Base-by-base conservation (phyloP, 2,113 vertebrate species). In the Hippocampus guttulatus region DNA sequence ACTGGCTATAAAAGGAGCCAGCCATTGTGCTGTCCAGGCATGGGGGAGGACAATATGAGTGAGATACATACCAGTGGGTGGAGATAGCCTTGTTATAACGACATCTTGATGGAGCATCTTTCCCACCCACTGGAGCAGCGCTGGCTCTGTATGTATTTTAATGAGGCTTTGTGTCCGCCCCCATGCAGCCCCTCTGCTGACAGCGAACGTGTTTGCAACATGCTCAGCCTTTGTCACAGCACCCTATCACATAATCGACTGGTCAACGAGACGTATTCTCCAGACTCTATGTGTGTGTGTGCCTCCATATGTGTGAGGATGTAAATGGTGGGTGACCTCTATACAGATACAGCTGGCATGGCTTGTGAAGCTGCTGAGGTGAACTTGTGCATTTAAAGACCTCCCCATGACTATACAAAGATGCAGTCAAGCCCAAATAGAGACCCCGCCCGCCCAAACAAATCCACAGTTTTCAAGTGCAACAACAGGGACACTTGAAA, bases 61-160 rank as follows among this genome's bases (percentile, higher is more conserved):
- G 83, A 86, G 89, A 88, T 90, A 90, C 88, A 91, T 91, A 89
- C 82, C 89, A 86, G 90, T 93, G 91, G 91, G 92, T 85, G 91
- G 88, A 86, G 89, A 90, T 85, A 78, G 88, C 79, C 85, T 90
- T 86, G 89, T 91, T 86, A 88, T 92, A 91, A 92, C 88, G 91
- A 92, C 92, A 92, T 91, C 90, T 93, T 92, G 90, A 92, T 93
- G 91, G 90, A 91, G 88, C 89, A 91, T 93, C 91, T 87, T 88
- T 93, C 90, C 90, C 91, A 91, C 92, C 91, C 91, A 91, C 89
- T 73, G 80, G 84, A 91, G 91, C 89, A 85, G 87, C 77, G 75
- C 78, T 69, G 14, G 74, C 85, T 91, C 86, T 88, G 87, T 90
- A 87, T 87, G 89, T 91, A 90, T 91, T 91, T 91, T 92, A 91